Percentiles rank a stretch among this genome's conserved stretches.
Conservation (phyloP, 2,888 invertebrate species). For the Eristalinus aeneus region DNA sequence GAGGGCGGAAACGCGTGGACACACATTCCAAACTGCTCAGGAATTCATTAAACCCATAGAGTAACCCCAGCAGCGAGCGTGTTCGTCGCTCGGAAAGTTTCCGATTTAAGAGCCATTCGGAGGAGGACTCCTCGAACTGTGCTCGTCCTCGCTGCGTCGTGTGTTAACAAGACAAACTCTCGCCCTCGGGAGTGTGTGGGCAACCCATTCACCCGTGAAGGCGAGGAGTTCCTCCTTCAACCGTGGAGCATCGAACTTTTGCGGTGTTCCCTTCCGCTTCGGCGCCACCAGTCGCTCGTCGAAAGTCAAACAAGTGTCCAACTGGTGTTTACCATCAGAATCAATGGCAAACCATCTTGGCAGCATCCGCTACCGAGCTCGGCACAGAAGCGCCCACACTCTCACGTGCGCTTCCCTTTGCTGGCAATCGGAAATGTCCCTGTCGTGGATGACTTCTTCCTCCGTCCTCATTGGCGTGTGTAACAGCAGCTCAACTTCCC, state of each 20-base stretch:
- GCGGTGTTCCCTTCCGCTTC: neutral
- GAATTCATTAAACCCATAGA: constrained; percentile 36
- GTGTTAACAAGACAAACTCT: neutral
- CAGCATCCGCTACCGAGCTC: neutral
- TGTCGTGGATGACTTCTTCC: neutral
- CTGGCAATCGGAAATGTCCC: constrained; percentile 18
- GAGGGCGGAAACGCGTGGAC: neutral
- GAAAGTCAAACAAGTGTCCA: constrained; percentile 69
- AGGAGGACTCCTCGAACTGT: neutral
- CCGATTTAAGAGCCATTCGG: constrained; percentile 20
- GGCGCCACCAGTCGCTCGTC: constrained; percentile 41
- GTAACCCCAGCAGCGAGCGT: constrained; percentile 4
- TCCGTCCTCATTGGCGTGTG: neutral
- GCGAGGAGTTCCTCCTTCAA: constrained; percentile 9
- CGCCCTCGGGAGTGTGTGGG: neutral
- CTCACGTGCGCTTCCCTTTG: neutral
- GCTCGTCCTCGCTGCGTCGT: neutral
- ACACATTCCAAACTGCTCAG: neutral
- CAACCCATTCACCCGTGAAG: constrained; percentile 17
- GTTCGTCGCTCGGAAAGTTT: constrained; percentile 14
- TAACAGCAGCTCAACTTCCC: too few relatives aligned
- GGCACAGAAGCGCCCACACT: neutral
- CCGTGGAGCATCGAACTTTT: neutral
- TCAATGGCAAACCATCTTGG: constrained; percentile 32
- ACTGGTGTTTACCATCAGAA: constrained; percentile 61